These are phyloP conservation scores for Emydocephalus ijimae DNA, from an alignment of 2,113 vertebrate genomes.

Conservation along the genomic window DNA sequence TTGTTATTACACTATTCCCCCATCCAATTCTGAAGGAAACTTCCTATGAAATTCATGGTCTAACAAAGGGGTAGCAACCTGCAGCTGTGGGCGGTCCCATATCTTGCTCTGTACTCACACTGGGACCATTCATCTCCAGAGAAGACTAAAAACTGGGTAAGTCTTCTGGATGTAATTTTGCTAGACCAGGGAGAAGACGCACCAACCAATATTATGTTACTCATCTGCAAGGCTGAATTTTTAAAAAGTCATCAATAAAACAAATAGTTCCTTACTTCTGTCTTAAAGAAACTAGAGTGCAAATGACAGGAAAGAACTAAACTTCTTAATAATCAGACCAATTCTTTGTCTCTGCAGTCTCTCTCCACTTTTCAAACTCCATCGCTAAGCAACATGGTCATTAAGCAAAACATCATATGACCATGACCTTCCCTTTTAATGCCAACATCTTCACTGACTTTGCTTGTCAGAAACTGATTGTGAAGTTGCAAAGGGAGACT, in stretches of 20 bases:
- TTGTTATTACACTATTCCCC: too few relatives aligned
- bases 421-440: not conserved
- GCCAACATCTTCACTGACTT: not conserved
- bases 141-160: not conserved
- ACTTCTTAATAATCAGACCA: not conserved
- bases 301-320: not conserved
- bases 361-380: not conserved
- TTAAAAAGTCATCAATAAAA: not conserved
- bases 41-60: not conserved
- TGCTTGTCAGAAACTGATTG: not conserved
- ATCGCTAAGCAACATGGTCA: not conserved
- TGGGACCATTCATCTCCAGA: not conserved
- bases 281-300: not conserved
- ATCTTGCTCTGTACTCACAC: not conserved
- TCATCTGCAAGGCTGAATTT: not conserved
- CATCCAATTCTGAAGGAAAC: not conserved
- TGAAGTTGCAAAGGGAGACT: not conserved
- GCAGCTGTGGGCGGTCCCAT: not conserved
- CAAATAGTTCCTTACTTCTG: not conserved
- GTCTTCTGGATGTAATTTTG: not conserved
- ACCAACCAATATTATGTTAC: not conserved
- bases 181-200: not conserved
- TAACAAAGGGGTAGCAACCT: not conserved
- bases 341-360: not conserved
- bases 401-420: not conserved